Base-by-base conservation (phyloP, 2,113 vertebrate genomes). In the Oreochromis aureus region DNA sequence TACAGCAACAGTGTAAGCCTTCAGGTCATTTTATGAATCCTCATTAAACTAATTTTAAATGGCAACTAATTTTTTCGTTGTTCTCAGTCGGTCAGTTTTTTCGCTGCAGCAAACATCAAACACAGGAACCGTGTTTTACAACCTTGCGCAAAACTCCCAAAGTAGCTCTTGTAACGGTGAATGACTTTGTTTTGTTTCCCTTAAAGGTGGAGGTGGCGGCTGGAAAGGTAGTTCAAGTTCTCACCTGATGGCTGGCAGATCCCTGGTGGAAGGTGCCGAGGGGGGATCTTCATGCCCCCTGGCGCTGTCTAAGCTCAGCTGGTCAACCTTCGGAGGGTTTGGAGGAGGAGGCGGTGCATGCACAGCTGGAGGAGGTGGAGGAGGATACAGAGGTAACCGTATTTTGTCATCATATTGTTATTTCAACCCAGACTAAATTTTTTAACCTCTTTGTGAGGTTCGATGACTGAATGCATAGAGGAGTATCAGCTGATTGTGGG, bases 311-410 rank as follows among this genome's bases (percentile, higher is more conserved):
- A 97, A 96, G 53, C 96, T 98, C 13, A 93, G 93, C 63, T 98
- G 98, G 98, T 94, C 95, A 2, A 98, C 97, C 3, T 97, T 94
- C 0, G 97, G 98, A 32, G 98, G 98, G 19, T 98, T 98, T 85
- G 97, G 97, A 66, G 97, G 97, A 3, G 97, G 98, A 86, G 97
- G 98, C 51, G 98, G 98, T 10, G 97, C 97, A 41, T 98, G 98
- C 93, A 97, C 97, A 15, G 97, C 97, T 4, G 97, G 97, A 58
- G 98, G 98, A 13, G 97, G 98, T 4, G 97, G 98, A 0, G 98
- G 97, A 85, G 97, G 98, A 90, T 98, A 98, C 95, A 96, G 94
- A 96, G 97, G 98, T 98, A 94, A 91, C 85, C 85, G 0, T n/a
- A 22, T 24, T 58, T 16, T 83, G 7, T 78, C 46, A 53, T 66